Base-by-base conservation (phyloP, 2,888 invertebrate genomes). In the Trachelus troglodyta region DNA sequence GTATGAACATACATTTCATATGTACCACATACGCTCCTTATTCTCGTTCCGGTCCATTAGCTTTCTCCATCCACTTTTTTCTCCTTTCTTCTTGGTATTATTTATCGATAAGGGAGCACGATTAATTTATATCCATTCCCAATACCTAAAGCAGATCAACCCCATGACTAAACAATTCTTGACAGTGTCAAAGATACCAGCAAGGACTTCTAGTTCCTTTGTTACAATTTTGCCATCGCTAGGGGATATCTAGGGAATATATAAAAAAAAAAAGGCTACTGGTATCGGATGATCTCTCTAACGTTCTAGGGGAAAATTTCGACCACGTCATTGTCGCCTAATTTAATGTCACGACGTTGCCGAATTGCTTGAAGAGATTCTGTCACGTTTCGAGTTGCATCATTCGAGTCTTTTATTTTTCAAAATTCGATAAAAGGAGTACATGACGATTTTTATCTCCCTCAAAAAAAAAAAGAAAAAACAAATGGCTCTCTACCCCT, bases 161-260 rank as follows among this genome's bases (percentile, higher is more conserved):
- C 34, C 74, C 74, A 12, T 74, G 74, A 74, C 74, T 74, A 74
- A 74, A 74, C 74, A 37, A 37, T 37, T 71, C 71, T 23, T 56
- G 56, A 56, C 56, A 56, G 56, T 56, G 56, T 56, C 56, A 56
- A 56, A 56, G 56, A 56, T 56, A 56, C 56, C 56, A 2, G 56
- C 56, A 23, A 56, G 23, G 23, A 56, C 56, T 23, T 56, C 56
- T 23, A 56, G 56, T 56, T 56, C 56, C 56, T 56, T 56, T 56
- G 56, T 56, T 56, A 56, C 56, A 56, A 56, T 56, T 23, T 23
- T 56, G 56, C 56, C 6, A 23, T 56, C 1, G 2, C 56, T 56
- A 56, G 56, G 56, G 23, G 56, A 56, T 56, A 23, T 56, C 56
- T 56, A 56, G 56, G 56, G 56, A 23, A 56, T 9, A 56, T 56